A percentile compares a stretch with the other conserved stretches of the same genome.
These are phyloP conservation scores for Calliopsis andreniformis DNA, from an alignment of 1,140 invertebrate genomes.

Conservation along the genomic window DNA sequence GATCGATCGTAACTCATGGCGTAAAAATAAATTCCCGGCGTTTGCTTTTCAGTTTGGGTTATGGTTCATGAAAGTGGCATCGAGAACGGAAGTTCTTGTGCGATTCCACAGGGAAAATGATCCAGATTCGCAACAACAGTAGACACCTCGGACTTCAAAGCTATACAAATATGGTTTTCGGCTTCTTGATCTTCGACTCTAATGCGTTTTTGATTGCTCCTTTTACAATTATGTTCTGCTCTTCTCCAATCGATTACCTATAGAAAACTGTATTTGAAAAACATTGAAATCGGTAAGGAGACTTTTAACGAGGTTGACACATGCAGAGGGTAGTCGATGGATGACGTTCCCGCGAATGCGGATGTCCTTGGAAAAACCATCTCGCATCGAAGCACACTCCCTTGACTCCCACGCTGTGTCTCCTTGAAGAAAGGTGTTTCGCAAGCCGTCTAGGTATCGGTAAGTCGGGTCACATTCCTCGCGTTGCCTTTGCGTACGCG, in stretches of 20 bases:
- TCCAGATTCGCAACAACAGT: too few species aligned
- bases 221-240: too few species aligned
- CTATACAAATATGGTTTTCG: too few species aligned
- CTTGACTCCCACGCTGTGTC: constrained; percentile 20
- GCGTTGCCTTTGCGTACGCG: not conserved
- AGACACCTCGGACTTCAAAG: too few species aligned
- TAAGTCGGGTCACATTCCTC: constrained; percentile 35
- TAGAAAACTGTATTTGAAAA: too few species aligned
- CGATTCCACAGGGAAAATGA: not conserved
- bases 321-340: constrained; percentile 1
- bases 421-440: constrained; percentile 29
- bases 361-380: constrained; percentile 23
- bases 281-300: too few species aligned
- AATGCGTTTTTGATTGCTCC: too few species aligned
- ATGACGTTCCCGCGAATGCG: constrained; percentile 16
- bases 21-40: constrained; percentile 19
- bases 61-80: not conserved
- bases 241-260: too few species aligned
- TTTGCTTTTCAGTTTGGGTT: not conserved
- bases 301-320: not conserved
- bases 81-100: not conserved
- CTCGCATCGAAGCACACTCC: not conserved
- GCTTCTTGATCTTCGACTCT: too few species aligned
- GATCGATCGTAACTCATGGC: not conserved
- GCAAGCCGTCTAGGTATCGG: constrained; percentile 15